Conservation (phyloP, 2,888 invertebrate species). For the Nemapogon koenigi region DNA sequence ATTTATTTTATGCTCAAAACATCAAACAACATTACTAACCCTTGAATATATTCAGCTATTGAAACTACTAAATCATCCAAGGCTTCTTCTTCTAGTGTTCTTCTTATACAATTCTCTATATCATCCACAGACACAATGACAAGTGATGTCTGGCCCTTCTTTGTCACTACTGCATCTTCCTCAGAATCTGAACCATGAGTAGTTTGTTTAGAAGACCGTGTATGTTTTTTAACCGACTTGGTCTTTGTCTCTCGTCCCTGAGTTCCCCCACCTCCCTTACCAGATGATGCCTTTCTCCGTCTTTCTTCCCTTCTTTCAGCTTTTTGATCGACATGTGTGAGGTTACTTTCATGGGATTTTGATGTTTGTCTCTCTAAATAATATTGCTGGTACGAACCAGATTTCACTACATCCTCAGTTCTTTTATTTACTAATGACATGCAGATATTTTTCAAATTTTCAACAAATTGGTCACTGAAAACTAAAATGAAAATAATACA, state of each 20-base stretch:
- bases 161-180: conserved; percentile 60
- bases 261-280: conserved; percentile 90
- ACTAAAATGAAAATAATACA: conserved; percentile 42
- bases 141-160: conserved; percentile 49
- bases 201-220: conserved; percentile 57
- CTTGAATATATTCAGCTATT: conserved; percentile 73
- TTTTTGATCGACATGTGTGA: conserved; percentile 53
- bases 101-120: conserved; percentile 68
- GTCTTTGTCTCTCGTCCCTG: conserved; percentile 96
- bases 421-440: conserved; percentile 69
- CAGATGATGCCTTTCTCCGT: conserved; percentile 83
- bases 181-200: conserved; percentile 73
- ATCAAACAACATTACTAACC: conserved; percentile 60
- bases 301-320: conserved; percentile 86
- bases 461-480: conserved; percentile 72
- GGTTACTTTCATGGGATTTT: conserved; percentile 37
- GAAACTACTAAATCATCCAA: conserved; percentile 72
- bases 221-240: conserved; percentile 88
- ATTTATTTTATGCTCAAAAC: no score
- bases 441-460: conserved; percentile 71
- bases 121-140: conserved; percentile 73
- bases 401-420: conserved; percentile 72
- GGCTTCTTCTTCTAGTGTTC: conserved; percentile 73
- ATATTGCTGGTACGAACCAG: conserved; percentile 78
- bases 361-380: conserved; percentile 71